Base-by-base conservation (phyloP, 2,888 invertebrate species). In the Xanthorhoe designata region DNA sequence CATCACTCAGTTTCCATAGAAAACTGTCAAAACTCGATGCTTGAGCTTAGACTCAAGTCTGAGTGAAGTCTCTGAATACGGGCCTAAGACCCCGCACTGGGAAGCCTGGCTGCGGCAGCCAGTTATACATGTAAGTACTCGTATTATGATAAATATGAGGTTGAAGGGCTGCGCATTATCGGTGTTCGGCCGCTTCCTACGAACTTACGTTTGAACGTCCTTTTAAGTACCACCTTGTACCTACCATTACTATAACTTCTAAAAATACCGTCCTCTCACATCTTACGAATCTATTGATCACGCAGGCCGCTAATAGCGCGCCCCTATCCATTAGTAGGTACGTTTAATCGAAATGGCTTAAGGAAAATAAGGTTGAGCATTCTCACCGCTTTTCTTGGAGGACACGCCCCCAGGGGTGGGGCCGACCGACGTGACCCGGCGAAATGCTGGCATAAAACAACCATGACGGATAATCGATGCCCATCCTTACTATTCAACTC, bases 401-500 rank as follows among this genome's bases (percentile, higher is more conserved):
- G 66, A 67, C 83, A 84, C 89, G 89, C 90, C 91, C 86, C 79
- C 71, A 64, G 74, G 32, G 63, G 64, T 63, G 52, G 57, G 61
- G 66, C 64, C 82, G 24, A 24, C 24, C 24, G 80, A 85, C 86
- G 83, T 84, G 76, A 78, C 76, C 78, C 78, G 77, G 79, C 85
- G 83, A 87, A 88, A 87, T 84, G 85, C 87, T 84, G 82, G 81
- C 81, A 79, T 78, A 74, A 78, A 80, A 77, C 76, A 76, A 78
- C 76, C 73, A 74, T 75, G 76, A 77, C 76, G 76, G 73, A 68
- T 81, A 84, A 87, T 85, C 83, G 83, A 83, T 83, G 75, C 66
- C 60, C 50, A 50, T 61, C 68, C 67, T 70, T 71, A 61, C 61
- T 38, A 68, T 64, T 69, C 47, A 32, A 66, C 50, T 58, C 49